Percentiles rank a stretch among this genome's conserved stretches.
Evolutionary conservation across 2,113 vertebrate genomes (phyloP).

Genomic region (Grammomys dolichurus): DNA sequence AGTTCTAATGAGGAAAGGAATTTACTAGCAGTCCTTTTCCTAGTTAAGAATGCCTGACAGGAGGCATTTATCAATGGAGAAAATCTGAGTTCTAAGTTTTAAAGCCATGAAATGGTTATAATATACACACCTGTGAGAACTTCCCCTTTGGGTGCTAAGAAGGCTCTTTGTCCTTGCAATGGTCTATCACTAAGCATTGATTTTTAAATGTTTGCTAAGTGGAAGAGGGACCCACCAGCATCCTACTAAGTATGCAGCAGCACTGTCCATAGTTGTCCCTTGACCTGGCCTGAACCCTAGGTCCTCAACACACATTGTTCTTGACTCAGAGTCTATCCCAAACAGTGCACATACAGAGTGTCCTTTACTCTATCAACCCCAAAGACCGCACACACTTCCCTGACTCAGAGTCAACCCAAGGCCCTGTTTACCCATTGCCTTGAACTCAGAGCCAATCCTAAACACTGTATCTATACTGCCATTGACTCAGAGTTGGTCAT

Average conservation of each 20-base stretch:
- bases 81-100: slow-evolving; percentile 12
- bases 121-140: neutral
- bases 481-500: neutral
- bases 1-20: slow-evolving; percentile 77
- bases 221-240: neutral
- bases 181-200: neutral
- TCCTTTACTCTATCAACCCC: neutral
- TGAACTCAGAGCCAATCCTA: neutral
- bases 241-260: neutral
- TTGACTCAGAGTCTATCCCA: neutral
- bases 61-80: slow-evolving; percentile 18
- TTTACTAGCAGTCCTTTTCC: slow-evolving; percentile 65
- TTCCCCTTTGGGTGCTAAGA: neutral
- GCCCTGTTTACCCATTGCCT: accelerated
- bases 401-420: neutral
- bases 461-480: neutral
- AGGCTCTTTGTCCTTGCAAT: neutral
- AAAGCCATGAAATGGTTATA: neutral
- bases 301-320: neutral
- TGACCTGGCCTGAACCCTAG: neutral
- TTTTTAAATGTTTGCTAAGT: neutral
- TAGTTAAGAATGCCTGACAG: slow-evolving; percentile 70
- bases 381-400: neutral
- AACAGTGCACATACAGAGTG: neutral
- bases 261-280: neutral